A percentile compares a stretch with the other conserved stretches of the same genome.
Conservation (phyloP, 2,113 vertebrate genomes). For the Ceuthmochares aereus region DNA sequence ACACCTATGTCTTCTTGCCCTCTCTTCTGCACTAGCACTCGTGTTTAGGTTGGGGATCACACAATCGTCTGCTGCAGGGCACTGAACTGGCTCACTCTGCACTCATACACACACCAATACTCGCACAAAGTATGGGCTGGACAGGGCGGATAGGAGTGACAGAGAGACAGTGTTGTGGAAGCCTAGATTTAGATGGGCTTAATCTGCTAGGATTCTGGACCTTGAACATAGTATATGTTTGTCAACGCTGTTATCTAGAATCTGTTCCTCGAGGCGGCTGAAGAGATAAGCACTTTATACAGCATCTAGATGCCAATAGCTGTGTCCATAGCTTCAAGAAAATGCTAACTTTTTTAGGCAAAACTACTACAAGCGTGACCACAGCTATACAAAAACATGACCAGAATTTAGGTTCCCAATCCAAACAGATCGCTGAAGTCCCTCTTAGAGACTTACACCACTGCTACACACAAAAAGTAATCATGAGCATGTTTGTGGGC, state of each 20-base stretch:
- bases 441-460: not conserved
- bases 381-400: not conserved
- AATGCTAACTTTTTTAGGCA: not conserved
- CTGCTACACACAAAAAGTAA: not conserved
- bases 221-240: not conserved
- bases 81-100: not conserved
- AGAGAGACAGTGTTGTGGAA: not conserved
- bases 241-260: not conserved
- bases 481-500: not conserved
- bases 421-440: not conserved
- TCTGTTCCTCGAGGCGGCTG: not conserved
- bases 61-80: not conserved
- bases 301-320: not conserved
- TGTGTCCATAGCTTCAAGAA: not conserved
- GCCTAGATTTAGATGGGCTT: not conserved
- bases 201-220: not conserved
- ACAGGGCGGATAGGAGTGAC: not conserved
- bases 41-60: not conserved
- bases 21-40: not conserved
- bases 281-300: not conserved
- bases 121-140: not conserved
- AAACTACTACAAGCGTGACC: not conserved
- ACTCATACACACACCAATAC: rapidly evolving
- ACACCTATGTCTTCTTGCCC: not conserved
- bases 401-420: not conserved